Evolutionary conservation across 2,888 invertebrate genomes (phyloP), one percentile per base, ranked within the genome.

Genomic region (Stenichneumon culpator): DNA sequence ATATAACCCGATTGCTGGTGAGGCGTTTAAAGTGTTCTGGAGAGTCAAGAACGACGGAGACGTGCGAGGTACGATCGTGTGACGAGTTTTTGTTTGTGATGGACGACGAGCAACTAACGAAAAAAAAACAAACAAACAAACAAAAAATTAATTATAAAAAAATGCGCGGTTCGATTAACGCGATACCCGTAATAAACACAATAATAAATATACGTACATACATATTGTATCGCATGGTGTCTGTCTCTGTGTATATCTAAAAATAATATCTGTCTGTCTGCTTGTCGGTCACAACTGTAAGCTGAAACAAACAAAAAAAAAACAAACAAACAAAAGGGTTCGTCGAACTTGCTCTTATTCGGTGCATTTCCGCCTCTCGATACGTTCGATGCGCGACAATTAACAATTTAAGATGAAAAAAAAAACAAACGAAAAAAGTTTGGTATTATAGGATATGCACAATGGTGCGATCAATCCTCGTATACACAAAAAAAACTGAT

Each of bases 141-240:
- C n/a, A 85, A 79, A 77, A 32, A 79, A 54, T 14, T 16, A 39
- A 70, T 54, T 22, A 19, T 19, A 39, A 54, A 72, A 83, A 80
- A 74, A 73, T 70, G 16, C 32, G 63, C n/a, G 44, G n/a, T 68
- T 82, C 63, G 73, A 82, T 57, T 67, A 69, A 70, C 72, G 32
- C 78, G 63, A 81, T 28, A 63, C 36, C 68, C 73, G 22, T 16
- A 47, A 68, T 52, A 16, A 68, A 79, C 50, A 82, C 70, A 75
- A 79, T 75, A 79, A 82, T 79, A 72, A 67, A 82, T 75, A 75
- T 85, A 82, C 79, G 72, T 82, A 81, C 80, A 68, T 69, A 19
- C 39, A 74, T 85, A 70, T 75, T 65, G 47, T 83, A 80, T 78
- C 28, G 60, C 69, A 67, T 80, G 39, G 63, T 80, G 36, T 79